These are phyloP conservation scores for Platycheirus rosarum DNA, from an alignment of 2,888 invertebrate genomes.

Conservation along the genomic window DNA sequence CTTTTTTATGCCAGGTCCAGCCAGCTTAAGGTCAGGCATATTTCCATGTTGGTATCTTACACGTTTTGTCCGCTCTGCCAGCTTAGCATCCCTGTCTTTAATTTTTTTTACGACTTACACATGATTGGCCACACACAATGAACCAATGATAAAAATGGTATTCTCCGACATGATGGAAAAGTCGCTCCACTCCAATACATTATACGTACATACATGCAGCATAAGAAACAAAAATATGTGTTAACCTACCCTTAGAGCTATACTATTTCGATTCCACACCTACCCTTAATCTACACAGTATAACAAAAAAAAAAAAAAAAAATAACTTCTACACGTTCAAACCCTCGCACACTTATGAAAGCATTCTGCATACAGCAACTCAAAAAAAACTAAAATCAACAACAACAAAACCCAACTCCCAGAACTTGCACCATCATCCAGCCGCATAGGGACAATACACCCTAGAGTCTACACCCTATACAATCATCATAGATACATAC, in stretches of 20 bases:
- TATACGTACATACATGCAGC: neutral
- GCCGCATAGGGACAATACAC: conserved; percentile 6
- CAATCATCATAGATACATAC: neutral
- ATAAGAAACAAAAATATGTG: neutral
- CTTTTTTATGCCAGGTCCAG: conserved; percentile 16
- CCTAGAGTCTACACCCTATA: neutral
- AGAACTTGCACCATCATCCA: neutral
- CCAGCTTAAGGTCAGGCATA: conserved; percentile 18
- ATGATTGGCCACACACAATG: conserved; percentile 74
- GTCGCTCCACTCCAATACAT: conserved; percentile 2
- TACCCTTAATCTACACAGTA: conserved; percentile 39
- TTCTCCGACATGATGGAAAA: conserved; percentile 34
- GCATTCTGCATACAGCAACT: conserved; percentile 22
- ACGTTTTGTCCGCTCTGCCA: neutral
- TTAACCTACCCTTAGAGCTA: conserved; percentile 42
- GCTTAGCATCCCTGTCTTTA: neutral
- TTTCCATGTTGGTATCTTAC: conserved; percentile 10
- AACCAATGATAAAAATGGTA: conserved; percentile 63
- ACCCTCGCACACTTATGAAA: conserved; percentile 33
- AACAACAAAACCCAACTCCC: neutral
- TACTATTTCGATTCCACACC: conserved; percentile 15
- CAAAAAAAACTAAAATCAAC: neutral
- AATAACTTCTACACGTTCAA: neutral
- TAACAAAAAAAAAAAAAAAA: neutral
- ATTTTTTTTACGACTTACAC: conserved; percentile 67